These are phyloP conservation scores for Microctonus brassicae DNA, from an alignment of 2,888 invertebrate species.

Conservation along the genomic window DNA sequence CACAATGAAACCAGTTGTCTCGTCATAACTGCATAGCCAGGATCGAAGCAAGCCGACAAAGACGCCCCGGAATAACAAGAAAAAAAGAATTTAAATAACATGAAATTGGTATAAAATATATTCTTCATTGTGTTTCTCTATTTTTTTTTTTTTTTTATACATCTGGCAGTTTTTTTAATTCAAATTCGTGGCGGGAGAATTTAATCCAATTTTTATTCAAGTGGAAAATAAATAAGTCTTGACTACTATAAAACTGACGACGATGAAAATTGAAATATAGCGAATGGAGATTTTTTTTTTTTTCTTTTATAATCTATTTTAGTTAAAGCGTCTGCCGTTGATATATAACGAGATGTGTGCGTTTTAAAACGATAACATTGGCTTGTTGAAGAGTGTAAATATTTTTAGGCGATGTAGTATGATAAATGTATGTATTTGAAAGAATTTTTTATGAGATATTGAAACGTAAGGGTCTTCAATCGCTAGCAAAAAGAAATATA, in stretches of 20 bases:
- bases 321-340: not conserved
- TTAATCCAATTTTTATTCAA: not conserved
- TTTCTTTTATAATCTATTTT: conserved; percentile 23
- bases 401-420: not conserved
- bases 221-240: too few species aligned
- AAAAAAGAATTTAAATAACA: too few species aligned
- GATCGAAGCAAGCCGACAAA: conserved; percentile 26
- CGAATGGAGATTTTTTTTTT: too few species aligned
- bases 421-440: not conserved
- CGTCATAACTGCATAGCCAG: conserved; percentile 25
- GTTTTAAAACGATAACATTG: conserved; percentile 15
- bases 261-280: conserved; percentile 4
- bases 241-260: not conserved
- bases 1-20: not conserved
- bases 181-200: not conserved
- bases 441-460: not conserved
- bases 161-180: not conserved
- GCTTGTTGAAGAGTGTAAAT: not conserved
- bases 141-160: not conserved
- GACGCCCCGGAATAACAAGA: not conserved
- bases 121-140: too few species aligned
- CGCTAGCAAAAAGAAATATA: not conserved
- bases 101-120: too few species aligned
- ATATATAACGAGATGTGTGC: not conserved
- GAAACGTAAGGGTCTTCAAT: not conserved